Base-by-base conservation (phyloP, 1,140 invertebrate species). In the Lasaia peninsularis region DNA sequence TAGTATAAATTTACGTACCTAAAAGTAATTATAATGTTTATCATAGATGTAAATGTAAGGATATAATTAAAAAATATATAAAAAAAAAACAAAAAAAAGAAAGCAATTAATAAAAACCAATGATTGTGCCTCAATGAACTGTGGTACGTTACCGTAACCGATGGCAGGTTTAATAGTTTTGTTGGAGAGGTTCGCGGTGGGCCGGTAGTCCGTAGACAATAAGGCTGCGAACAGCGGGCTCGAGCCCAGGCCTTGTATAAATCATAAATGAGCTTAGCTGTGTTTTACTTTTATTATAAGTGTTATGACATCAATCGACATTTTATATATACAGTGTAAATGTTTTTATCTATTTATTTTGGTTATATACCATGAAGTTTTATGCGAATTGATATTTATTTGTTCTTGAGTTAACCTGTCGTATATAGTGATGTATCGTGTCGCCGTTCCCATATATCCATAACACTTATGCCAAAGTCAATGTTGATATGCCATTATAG, bases 121-220 rank as follows among this genome's bases (percentile, higher is more conserved):
- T 88, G 83, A 88, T 88, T 86, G 86, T 88, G 86, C 86, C 86
- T 88, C 86, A 88, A 88, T 88, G 76, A 88, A 86, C 80, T 88
- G 86, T 88, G 82, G 86, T 88, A 88, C 86, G 86, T 86, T 88
- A 88, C 86, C 86, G 78, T 82, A 81, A 80, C 72, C 71, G 77
- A 81, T 76, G 83, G 81, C 82, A 78, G 83, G 75, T 79, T 72
- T 68, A 74, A 79, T 80, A 73, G 75, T 82, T 79, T 72, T 48
- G 59, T 60, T 58, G 71, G 69, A 61, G 71, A 63, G 69, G 57
- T 31, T 70, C 69, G 53, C 69, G 66, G 56, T 16, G 31, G 52
- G 63, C 68, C 64, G 56, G n/a, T 40, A 37, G 68, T 68, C 61
- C 54, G 67, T 71, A 74, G 77, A 79, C 81, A 73, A 78, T 80